phyloP scores from a whole-genome alignment of 2,113 vertebrate species.

The Psittacus erithacus region DNA sequence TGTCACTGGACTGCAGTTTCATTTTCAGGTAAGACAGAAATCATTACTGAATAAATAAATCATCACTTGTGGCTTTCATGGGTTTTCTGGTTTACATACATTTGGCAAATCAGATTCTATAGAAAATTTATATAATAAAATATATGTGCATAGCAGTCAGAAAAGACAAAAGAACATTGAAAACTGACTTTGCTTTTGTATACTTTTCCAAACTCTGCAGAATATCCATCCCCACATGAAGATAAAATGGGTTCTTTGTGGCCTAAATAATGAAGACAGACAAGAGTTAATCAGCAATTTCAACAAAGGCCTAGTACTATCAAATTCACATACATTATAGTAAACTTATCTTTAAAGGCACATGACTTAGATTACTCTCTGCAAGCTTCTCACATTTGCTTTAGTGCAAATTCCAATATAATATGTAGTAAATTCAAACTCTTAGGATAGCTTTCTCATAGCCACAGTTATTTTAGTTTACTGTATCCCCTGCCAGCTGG shows the following conservation, averaged over 20 bases:
- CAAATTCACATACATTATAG: background rate
- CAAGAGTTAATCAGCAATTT: background rate
- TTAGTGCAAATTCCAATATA: background rate
- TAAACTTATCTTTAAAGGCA: background rate
- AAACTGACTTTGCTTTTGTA: constrained; percentile 91
- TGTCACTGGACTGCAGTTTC: background rate
- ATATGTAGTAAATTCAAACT: background rate
- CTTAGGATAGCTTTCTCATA: background rate
- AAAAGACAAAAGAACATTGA: constrained; percentile 8
- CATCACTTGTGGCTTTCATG: background rate
- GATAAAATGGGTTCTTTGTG: constrained; percentile 98
- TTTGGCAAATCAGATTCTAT: constrained; percentile 1
- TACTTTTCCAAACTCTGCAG: constrained; percentile 96
- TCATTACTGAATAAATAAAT: background rate
- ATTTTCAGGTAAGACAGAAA: background rate
- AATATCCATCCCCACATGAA: constrained; percentile 98
- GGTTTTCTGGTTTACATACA: background rate
- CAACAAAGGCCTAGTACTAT: background rate
- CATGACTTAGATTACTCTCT: background rate
- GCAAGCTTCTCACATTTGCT: background rate
- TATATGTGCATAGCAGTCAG: background rate
- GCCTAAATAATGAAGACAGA: constrained; percentile 77
- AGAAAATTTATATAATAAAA: background rate
- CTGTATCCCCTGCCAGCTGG: background rate
- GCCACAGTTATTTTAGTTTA: background rate